Base-by-base conservation (phyloP, 2,797 vertebrate species). In the Chaetophractus vellerosus region DNA sequence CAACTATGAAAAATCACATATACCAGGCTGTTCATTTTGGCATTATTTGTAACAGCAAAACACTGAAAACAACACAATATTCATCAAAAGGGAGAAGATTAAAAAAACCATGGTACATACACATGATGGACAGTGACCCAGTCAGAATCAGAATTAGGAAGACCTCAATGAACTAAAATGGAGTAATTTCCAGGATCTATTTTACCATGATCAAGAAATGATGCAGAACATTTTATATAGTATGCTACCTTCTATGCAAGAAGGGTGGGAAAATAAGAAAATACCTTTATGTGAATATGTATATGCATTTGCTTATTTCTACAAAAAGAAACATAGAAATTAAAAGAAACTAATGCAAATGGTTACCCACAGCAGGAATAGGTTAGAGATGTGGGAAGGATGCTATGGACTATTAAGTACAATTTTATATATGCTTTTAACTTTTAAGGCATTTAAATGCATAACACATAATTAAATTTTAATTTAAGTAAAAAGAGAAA, bases 281-380 rank as follows among this genome's bases (percentile, higher is more conserved):
- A 69, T 14, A 83, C 18, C 19, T 85, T 36, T 18, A 57, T n/a
- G 11, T 50, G 31, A 19, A 21, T 52, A 45, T 18, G 21, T 38
- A 33, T 45, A 74, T 4, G 9, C 28, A 78, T 66, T 61, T 79
- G 64, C 33, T 95, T 61, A 74, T 78, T 90, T 88, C 87, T 94
- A 9, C 31, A 52, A 74, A 87, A 63, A 87, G 57, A 78, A 45
- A 45, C 45, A 45, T 45, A 45, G 45, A 10, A 45, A 45, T 45
- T 9, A 45, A 94, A 86, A 80, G 33, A 95, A 68, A 78, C 15
- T 52, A 28, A 87, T 33, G 68, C 48, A 91, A 93, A 88, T 31
- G 19, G 31, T 12, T 19, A 76, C 16, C 57, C 18, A 36, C 16
- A 15, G 16, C 26, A 41, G 31, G 48, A 74, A 21, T 4, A 41